Base-by-base conservation (phyloP, 2,113 vertebrate genomes). In the Chaetodon auriga region DNA sequence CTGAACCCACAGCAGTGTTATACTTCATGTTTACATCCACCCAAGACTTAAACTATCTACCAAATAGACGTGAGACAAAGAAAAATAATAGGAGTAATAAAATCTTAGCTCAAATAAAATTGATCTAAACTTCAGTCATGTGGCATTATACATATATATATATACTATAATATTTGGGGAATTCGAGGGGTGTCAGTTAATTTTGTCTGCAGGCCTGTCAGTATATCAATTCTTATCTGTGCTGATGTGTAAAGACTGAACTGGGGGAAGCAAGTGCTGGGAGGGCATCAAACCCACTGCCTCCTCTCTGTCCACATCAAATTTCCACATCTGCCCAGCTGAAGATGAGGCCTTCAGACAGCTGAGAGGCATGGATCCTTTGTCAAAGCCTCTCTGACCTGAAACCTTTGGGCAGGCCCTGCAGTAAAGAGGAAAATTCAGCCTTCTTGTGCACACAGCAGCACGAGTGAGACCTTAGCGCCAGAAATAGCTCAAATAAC, bases 321-420 rank as follows among this genome's bases (percentile, higher is more conserved):
- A 36, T 80, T 73, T 62, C 83, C 62, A 75, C 75, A 81, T 91
- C 74, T 87, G 81, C 80, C 72, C 62, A 51, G 11, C 36, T 87
- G 80, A 85, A 66, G 83, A 74, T 66, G 74, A 90, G 62, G 54
- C 85, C 69, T 76, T 77, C 30, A 61, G 89, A 92, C 85, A 87
- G 86, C 84, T 81, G 60, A 72, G 72, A 83, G 68, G 74, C 88
- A 76, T 30, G 57, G 86, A 84, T 88, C 70, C 75, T 81, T 85
- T 62, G 69, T 87, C 88, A 89, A 78, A 86, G 45, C 63, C 23
- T 74, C 71, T 51, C 78, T 88, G 89, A 85, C 84, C 82, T 83
- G 61, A 89, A 88, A 75, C 80, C 82, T 91, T 74, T 62, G 41
- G 79, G 75, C 62, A 77, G 75, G 41, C 23, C 13, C n/a, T 10